phyloP scores from a whole-genome alignment of 2,888 invertebrate species.

The Dynastes maya region DNA sequence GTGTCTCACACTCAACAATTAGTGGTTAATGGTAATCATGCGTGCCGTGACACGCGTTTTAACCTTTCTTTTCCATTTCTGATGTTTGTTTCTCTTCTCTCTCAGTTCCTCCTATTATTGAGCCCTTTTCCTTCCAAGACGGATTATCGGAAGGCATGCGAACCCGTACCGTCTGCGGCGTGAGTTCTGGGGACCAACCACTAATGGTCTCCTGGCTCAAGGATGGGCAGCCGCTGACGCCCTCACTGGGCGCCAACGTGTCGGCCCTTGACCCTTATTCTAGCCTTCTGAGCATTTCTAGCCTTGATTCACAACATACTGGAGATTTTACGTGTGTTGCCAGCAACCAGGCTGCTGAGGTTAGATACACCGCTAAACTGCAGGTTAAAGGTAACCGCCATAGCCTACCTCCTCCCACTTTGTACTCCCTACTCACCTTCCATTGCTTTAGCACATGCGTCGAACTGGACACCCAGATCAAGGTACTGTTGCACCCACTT shows the following conservation, averaged over 20 bases:
- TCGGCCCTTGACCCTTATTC: conserved; percentile 84
- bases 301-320: conserved; percentile 82
- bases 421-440: conserved; percentile 63
- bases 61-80: conserved; percentile 73
- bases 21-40: conserved; percentile 84
- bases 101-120: conserved; percentile 89
- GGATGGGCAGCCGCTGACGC: conserved; percentile 82
- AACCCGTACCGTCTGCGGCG: conserved; percentile 86
- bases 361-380: conserved; percentile 85
- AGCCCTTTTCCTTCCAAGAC: conserved; percentile 89
- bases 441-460: conserved; percentile 78
- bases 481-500: conserved; percentile 81
- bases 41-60: conserved; percentile 68
- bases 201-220: conserved; percentile 87
- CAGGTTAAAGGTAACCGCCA: conserved; percentile 86
- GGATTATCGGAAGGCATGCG: conserved; percentile 87
- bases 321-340: conserved; percentile 87
- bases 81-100: conserved; percentile 74
- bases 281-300: conserved; percentile 85
- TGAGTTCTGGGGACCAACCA: conserved; percentile 86
- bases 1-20: conserved; percentile 82
- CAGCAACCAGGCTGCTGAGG: conserved; percentile 85
- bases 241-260: conserved; percentile 79
- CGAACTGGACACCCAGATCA: conserved; percentile 71
- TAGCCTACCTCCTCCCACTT: conserved; percentile 63